phyloP scores from a whole-genome alignment of 2,888 invertebrate genomes.

The Lepidochitona cinerea region DNA sequence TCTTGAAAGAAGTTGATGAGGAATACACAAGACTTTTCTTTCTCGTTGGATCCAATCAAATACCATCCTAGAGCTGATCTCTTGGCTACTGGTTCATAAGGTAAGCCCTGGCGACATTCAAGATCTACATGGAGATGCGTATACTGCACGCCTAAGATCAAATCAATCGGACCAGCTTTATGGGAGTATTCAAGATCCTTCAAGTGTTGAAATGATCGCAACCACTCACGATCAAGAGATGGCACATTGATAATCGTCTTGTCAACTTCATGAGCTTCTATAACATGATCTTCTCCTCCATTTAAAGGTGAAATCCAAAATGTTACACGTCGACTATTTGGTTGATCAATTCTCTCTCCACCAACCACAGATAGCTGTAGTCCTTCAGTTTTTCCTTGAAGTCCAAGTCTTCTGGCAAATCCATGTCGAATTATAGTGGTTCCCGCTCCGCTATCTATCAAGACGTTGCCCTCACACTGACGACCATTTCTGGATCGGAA shows the following conservation, averaged over 20 bases:
- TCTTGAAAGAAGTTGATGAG: too few relatives aligned
- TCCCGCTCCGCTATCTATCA: not conserved
- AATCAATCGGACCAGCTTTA: slow-evolving; percentile 12
- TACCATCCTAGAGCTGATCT: too few relatives aligned
- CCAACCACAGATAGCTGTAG: not conserved
- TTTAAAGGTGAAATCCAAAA: slow-evolving; percentile 1
- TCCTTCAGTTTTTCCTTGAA: not conserved
- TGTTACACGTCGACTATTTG: not conserved
- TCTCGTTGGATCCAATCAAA: too few relatives aligned
- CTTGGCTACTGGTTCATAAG: slow-evolving; percentile 14
- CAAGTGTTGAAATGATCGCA: not conserved
- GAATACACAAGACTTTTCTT: too few relatives aligned
- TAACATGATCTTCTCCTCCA: not conserved
- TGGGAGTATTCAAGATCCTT: not conserved
- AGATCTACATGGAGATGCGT: slow-evolving; percentile 16
- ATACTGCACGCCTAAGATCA: slow-evolving; percentile 17
- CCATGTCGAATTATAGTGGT: not conserved
- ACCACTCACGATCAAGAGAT: slow-evolving; percentile 11
- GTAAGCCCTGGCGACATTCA: slow-evolving; percentile 7
- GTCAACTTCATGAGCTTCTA: slow-evolving; percentile 2
- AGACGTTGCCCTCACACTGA: not conserved
- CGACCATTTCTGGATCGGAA: not conserved
- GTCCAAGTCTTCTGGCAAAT: not conserved
- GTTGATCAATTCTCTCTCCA: not conserved
- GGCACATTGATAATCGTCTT: slow-evolving; percentile 5